Conservation (phyloP, 2,888 invertebrate genomes). For the Megastigmus dorsalis region DNA sequence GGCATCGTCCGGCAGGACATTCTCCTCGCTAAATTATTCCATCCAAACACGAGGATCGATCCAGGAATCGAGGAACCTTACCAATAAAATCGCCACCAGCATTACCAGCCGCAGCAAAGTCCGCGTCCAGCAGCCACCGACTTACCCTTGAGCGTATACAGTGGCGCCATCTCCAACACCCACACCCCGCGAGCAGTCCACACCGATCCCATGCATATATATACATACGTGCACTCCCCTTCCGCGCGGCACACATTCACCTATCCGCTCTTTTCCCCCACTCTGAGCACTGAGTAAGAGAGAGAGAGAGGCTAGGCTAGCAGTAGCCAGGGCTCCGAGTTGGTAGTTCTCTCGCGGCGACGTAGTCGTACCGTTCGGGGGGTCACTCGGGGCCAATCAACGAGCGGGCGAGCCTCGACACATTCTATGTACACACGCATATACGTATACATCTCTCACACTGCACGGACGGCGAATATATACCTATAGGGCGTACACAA, state of each 20-base stretch:
- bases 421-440: too few relatives aligned
- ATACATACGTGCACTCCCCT: background rate
- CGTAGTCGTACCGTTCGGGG: constrained; percentile 1
- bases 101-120: constrained; percentile 19
- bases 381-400: constrained; percentile 21
- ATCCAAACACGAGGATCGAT: too few relatives aligned
- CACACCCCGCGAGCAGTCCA: background rate
- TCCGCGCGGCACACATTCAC: background rate
- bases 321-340: background rate
- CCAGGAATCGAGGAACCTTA: too few relatives aligned
- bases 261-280: too few relatives aligned
- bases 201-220: background rate
- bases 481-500: too few relatives aligned
- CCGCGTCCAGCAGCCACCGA: background rate
- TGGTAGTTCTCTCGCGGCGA: constrained; percentile 27
- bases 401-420: too few relatives aligned
- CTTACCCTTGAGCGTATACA: constrained; percentile 2
- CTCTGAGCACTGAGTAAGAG: too few relatives aligned
- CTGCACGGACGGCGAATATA: too few relatives aligned
- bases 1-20: too few relatives aligned
- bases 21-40: too few relatives aligned
- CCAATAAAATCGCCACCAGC: background rate
- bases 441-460: too few relatives aligned
- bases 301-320: background rate
- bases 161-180: background rate